Conservation (phyloP, 2,113 vertebrate genomes). For the Pholis gunnellus region DNA sequence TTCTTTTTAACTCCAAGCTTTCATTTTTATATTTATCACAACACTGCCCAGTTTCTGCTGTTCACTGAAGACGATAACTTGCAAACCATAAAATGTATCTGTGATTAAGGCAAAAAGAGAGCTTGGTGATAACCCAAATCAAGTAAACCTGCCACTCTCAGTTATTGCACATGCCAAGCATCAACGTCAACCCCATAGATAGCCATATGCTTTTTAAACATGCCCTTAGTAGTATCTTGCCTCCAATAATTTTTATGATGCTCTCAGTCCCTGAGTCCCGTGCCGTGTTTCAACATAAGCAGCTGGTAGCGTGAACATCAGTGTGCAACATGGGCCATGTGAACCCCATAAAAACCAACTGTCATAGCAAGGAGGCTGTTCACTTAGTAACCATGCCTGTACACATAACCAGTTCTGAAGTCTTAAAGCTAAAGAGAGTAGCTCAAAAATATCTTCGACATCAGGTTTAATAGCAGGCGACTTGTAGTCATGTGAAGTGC, state of each 20-base stretch:
- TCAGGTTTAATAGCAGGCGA: background rate
- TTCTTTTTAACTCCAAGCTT: background rate
- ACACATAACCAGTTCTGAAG: conserved; percentile 38
- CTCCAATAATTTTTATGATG: conserved; percentile 72
- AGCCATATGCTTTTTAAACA: conserved; percentile 43
- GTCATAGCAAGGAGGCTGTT: conserved; percentile 24
- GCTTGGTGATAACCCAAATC: conserved; percentile 28
- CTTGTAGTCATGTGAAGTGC: background rate
- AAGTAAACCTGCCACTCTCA: conserved; percentile 20
- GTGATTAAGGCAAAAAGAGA: background rate
- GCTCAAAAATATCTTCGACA: background rate
- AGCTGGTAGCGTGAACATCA: conserved; percentile 61
- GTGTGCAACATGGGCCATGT: conserved; percentile 52
- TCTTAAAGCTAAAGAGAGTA: conserved; percentile 6
- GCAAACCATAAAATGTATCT: background rate
- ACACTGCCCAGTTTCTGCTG: background rate
- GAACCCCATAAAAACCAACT: conserved; percentile 67
- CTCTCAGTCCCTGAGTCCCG: conserved; percentile 42
- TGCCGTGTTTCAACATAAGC: conserved; percentile 64
- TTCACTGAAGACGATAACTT: background rate
- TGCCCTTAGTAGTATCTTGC: conserved; percentile 31
- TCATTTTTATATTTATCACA: background rate
- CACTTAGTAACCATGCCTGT: conserved; percentile 27
- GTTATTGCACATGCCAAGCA: conserved; percentile 6
- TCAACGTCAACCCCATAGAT: conserved; percentile 28